Conservation (phyloP, 2,888 invertebrate species). For the Lasioglossum oenotherae region DNA sequence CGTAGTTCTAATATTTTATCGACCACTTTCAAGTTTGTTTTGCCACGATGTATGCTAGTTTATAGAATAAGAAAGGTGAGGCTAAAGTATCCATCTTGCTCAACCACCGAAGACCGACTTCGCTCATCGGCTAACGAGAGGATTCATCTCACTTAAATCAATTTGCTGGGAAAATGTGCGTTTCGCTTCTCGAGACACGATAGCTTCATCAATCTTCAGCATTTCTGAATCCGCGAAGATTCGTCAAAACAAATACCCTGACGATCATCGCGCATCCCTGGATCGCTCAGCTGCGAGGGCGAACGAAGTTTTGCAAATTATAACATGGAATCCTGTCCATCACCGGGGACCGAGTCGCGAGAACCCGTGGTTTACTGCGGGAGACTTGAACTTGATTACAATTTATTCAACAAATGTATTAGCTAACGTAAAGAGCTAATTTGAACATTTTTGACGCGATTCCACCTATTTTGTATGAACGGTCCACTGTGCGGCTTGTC, state of each 20-base stretch:
- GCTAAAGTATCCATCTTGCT: background rate
- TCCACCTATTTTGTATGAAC: too few relatives aligned
- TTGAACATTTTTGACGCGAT: too few relatives aligned
- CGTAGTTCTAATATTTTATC: too few relatives aligned
- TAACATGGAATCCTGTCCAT: background rate
- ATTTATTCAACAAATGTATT: too few relatives aligned
- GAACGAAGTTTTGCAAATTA: too few relatives aligned
- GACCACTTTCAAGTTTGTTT: too few relatives aligned
- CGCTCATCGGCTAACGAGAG: background rate
- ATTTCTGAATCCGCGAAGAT: background rate
- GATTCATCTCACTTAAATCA: slow-evolving; percentile 8
- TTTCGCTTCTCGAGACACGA: background rate
- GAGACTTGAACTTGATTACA: too few relatives aligned
- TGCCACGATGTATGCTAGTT: background rate
- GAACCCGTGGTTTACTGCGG: background rate
- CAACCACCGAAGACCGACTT: background rate
- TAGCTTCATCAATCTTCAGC: background rate
- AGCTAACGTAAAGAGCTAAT: too few relatives aligned
- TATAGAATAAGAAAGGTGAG: background rate
- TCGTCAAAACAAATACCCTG: background rate
- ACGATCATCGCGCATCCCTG: background rate
- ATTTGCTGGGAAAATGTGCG: background rate
- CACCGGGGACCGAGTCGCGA: background rate
- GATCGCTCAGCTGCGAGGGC: background rate
- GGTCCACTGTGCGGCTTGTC: background rate